Base-by-base conservation (phyloP, 2,888 invertebrate genomes). In the Lutraria lutraria region DNA sequence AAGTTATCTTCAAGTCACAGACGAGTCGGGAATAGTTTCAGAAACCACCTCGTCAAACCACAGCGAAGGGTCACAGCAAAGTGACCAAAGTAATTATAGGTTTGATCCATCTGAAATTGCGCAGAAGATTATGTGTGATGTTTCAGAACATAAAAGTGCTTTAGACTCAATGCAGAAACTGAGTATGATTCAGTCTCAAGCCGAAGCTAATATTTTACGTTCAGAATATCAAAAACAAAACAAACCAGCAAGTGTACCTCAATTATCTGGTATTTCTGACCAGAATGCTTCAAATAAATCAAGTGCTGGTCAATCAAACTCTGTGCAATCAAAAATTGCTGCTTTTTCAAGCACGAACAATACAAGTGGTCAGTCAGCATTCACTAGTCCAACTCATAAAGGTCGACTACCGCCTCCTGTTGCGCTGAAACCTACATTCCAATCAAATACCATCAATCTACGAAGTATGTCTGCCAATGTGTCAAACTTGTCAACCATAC, bases 81-180 rank as follows among this genome's bases (percentile, higher is more conserved):
- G 93, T 88, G 89, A 91, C 76, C 89, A 92, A 34, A 83, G 89
- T 63, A 90, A 82, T 19, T 90, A 90, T 81, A 81, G 85, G 31
- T 90, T 93, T 83, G 92, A 94, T 88, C 95, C 94, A 63, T 90
- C 94, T 68, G 95, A 95, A 83, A 93, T 96, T 81, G 95, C 95
- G 13, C 89, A 94, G 81, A 94, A 94, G 83, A 94, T 95, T n/a
- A 93, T 95, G 92, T 93, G 93, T 43, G 96, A 96, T 90, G 95
- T 95, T 29, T 94, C 94, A 34, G 91, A 87, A 21, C 92, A 95
- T 54, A 94, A 94, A 87, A 92, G 90, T 56, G 94, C 94, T 52
- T 92, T 96, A 16, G 95, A 96, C 86, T 88, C 92, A 15, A 92
- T 95, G 92, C 96, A 96, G 89, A 92, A 90, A 81, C 92, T 93